Percentiles rank a stretch among this genome's conserved stretches.
These are phyloP conservation scores for Elmis aenea DNA, from an alignment of 2,888 invertebrate species.

Conservation along the genomic window DNA sequence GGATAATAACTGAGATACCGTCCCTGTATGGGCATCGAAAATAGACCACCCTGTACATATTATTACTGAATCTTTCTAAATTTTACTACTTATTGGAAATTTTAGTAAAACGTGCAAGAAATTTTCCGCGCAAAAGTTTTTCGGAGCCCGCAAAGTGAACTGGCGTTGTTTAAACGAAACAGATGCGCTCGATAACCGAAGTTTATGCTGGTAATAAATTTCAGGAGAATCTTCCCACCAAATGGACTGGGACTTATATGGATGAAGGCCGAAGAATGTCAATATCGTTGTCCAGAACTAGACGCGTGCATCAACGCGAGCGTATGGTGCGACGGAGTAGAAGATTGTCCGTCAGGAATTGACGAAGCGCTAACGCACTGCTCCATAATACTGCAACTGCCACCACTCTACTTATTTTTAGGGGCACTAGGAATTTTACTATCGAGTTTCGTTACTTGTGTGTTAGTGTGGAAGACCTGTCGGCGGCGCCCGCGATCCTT, in stretches of 20 bases:
- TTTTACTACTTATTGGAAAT: too few species aligned
- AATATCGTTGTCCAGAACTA: constrained; percentile 70
- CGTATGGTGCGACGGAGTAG: constrained; percentile 75
- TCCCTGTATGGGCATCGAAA: too few species aligned
- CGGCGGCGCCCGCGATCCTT: constrained; percentile 69
- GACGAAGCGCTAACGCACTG: constrained; percentile 79
- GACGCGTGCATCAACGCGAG: constrained; percentile 76
- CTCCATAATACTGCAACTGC: constrained; percentile 70
- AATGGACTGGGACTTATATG: constrained; percentile 53
- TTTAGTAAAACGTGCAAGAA: too few species aligned
- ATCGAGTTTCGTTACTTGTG: constrained; percentile 31
- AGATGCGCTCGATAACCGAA: too few species aligned
- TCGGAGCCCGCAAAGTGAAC: too few species aligned
- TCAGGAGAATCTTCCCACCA: constrained; percentile 53
- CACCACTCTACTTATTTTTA: constrained; percentile 64
- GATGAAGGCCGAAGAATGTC: constrained; percentile 64
- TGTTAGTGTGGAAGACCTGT: constrained; percentile 40
- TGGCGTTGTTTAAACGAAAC: too few species aligned
- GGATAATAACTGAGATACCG: too few species aligned
- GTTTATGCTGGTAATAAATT: constrained; percentile 24
- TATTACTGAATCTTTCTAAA: too few species aligned
- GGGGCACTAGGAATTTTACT: constrained; percentile 45
- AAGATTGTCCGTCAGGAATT: constrained; percentile 74
- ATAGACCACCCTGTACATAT: too few species aligned
- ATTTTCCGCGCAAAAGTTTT: too few species aligned